phyloP scores from a whole-genome alignment of 2,113 vertebrate genomes.

The Mustela nigripes region DNA sequence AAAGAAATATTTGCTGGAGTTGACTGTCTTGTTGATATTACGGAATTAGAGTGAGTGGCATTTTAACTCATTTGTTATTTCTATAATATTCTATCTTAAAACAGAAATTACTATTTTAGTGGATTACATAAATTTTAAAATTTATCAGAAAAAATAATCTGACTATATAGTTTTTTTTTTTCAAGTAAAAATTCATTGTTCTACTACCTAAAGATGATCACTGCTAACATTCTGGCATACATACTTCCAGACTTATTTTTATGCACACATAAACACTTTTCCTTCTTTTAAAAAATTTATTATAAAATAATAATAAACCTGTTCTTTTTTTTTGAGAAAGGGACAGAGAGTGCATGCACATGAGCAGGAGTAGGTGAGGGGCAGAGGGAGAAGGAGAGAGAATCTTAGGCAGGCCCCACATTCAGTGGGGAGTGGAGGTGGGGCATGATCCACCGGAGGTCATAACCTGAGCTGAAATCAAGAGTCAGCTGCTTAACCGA shows the following conservation, averaged over 20 bases:
- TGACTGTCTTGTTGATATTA: background rate
- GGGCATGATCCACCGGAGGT: background rate
- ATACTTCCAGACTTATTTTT: conserved; percentile 1
- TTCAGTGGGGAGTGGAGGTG: background rate
- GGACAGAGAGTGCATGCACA: background rate
- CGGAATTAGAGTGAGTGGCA: background rate
- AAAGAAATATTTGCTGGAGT: conserved; percentile 20
- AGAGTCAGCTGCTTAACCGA: background rate
- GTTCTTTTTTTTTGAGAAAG: background rate
- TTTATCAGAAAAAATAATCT: conserved; percentile 33
- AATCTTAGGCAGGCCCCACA: background rate
- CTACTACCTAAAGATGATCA: background rate
- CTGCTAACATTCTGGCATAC: background rate
- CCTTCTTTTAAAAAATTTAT: conserved; percentile 9
- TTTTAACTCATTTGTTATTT: conserved; percentile 54
- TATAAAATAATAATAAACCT: background rate
- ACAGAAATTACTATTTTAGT: conserved; percentile 20
- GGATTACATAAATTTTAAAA: background rate
- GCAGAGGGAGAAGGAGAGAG: background rate
- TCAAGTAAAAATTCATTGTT: background rate
- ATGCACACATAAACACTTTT: background rate
- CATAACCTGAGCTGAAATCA: background rate
- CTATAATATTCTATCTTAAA: background rate
- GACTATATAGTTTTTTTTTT: background rate
- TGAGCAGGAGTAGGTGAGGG: background rate